Evolutionary conservation across 2,888 invertebrate species (phyloP).

Genomic region (Ormia ochracea): DNA sequence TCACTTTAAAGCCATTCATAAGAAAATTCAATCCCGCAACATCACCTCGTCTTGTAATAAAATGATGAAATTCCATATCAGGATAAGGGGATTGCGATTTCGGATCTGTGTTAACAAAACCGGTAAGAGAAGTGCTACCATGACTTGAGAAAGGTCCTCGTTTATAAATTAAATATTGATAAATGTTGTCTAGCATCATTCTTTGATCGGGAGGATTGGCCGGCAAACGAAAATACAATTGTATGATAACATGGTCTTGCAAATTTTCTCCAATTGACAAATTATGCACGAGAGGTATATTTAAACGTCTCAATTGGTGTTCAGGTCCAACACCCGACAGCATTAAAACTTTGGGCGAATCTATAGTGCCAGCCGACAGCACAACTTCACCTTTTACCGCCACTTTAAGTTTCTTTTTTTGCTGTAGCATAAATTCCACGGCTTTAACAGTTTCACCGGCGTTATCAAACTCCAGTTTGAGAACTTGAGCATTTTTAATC

Average conservation of each 20-base stretch:
- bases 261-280: constrained; percentile 82
- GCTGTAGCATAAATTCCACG: constrained; percentile 78
- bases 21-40: constrained; percentile 43
- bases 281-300: constrained; percentile 65
- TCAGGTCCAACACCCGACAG: constrained; percentile 69
- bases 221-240: constrained; percentile 68
- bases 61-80: constrained; percentile 78
- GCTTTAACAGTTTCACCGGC: constrained; percentile 76
- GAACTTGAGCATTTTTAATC: constrained; percentile 79
- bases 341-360: constrained; percentile 69
- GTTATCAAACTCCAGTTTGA: constrained; percentile 78
- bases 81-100: constrained; percentile 76
- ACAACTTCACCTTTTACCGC: constrained; percentile 66
- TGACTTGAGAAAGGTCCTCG: constrained; percentile 77
- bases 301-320: constrained; percentile 61
- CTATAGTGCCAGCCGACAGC: constrained; percentile 68
- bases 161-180: constrained; percentile 77
- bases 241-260: constrained; percentile 84
- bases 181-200: constrained; percentile 65
- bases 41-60: constrained; percentile 64
- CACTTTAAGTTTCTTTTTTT: constrained; percentile 56
- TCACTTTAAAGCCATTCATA: constrained; percentile 51
- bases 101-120: constrained; percentile 78
- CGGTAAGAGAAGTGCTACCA: constrained; percentile 76
- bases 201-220: constrained; percentile 66